Conservation (phyloP, 2,888 invertebrate genomes). For the Sceliomorpha sp. region DNA sequence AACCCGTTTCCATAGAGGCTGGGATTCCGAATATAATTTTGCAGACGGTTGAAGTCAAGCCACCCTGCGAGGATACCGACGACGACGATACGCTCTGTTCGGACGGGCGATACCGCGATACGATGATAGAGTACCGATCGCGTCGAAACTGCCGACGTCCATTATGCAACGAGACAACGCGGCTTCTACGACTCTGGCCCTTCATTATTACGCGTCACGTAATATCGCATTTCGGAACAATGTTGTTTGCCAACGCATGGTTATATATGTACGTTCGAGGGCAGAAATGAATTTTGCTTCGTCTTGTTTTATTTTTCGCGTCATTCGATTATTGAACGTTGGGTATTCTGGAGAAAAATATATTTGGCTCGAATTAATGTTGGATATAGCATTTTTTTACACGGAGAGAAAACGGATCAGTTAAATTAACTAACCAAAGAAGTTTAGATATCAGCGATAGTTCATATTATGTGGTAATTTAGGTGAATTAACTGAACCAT, state of each 20-base stretch:
- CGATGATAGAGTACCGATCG: conserved; percentile 11
- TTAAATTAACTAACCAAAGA: too few species aligned
- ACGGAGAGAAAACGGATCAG: too few species aligned
- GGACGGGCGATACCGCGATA: conserved; percentile 9
- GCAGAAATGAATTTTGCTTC: too few species aligned
- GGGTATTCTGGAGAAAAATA: too few species aligned
- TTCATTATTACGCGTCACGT: conserved; percentile 41
- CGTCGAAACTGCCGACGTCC: conserved; percentile 16
- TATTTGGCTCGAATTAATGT: too few species aligned
- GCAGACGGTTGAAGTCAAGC: conserved; percentile 66
- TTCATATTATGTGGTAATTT: too few species aligned
- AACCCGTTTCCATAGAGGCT: conserved; percentile 73
- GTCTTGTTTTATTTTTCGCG: too few species aligned
- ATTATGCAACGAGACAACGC: conserved; percentile 11
- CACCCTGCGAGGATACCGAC: conserved; percentile 41
- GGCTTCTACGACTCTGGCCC: conserved; percentile 24
- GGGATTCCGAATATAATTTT: conserved; percentile 73
- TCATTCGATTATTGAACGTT: too few species aligned
- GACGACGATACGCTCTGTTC: neutral
- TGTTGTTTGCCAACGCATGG: conserved; percentile 18
- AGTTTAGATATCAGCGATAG: too few species aligned
- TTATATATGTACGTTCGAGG: too few species aligned
- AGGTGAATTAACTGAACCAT: too few species aligned
- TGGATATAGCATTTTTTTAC: too few species aligned
- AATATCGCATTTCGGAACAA: conserved; percentile 33